Base-by-base conservation (phyloP, 2,888 invertebrate species). In the Drosophila koepferae region DNA sequence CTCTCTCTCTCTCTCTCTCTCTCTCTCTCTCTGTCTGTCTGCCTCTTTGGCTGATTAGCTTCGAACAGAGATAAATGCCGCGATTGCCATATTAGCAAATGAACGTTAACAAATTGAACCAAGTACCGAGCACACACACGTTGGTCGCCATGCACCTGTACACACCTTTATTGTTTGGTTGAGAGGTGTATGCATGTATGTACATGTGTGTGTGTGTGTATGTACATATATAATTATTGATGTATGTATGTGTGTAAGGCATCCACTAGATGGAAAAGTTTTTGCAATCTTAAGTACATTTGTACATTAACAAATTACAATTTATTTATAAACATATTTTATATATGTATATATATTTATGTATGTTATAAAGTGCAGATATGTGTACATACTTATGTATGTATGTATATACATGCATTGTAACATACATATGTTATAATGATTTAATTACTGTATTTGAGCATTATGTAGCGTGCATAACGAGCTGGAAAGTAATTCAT, bases 61-160 rank as follows among this genome's bases (percentile, higher is more conserved):
- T 48, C 48, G 18, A 38, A 14, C 41, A 8, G 60, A 61, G 58
- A 77, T 68, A 81, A 55, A 38, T 48, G 34, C 34, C 31, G 36
- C 36, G 54, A 54, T 51, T 63, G 54, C 36, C 55, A 51, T 51
- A 68, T 72, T 71, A 46, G 60, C 61, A 44, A 40, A 54, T 58
- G 20, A 3, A 41, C 55, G 43, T 64, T 55, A 55, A 49, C 43
- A 44, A 65, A 60, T 20, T 49, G 54, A 34, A 18, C 41, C 7
- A 41, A 28, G 48, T 56, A 38, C 34, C 8, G 43, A 44, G n/a
- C 36, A 28, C 40, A 46, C 48, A 43, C 44, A 43, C 60, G 31
- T 49, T n/a, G 31, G 2, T 31, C 10, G 10, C 6, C 6, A 56
- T 34, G 31, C 40, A 51, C 18, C 18, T 16, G 23, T 48, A 28